phyloP scores from a whole-genome alignment of 2,888 invertebrate genomes.

The Drosophila siamana region DNA sequence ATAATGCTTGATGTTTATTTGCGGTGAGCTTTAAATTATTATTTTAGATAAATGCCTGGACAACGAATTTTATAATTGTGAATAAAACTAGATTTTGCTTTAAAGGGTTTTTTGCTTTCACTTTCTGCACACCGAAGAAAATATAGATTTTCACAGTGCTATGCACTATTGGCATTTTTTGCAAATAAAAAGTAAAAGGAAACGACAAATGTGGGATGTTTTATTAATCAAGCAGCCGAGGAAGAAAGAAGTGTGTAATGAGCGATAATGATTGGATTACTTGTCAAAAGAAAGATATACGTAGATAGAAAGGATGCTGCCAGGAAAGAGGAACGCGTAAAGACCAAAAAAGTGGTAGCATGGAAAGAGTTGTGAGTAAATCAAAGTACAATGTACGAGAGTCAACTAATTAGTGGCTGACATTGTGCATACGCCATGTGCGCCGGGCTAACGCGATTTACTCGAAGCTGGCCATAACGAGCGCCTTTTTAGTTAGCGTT shows the following conservation, averaged over 20 bases:
- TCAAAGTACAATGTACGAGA: conserved; percentile 20
- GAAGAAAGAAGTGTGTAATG: conserved; percentile 62
- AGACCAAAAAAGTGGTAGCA: conserved; percentile 9
- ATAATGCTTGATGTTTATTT: too few relatives aligned
- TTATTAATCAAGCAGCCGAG: conserved; percentile 67
- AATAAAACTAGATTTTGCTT: neutral
- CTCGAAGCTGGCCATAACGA: conserved; percentile 1
- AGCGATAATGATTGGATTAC: conserved; percentile 77
- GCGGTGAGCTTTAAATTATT: too few relatives aligned
- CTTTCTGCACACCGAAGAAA: neutral
- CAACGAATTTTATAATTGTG: too few relatives aligned
- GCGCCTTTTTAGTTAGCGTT: neutral
- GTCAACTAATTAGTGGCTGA: conserved; percentile 55
- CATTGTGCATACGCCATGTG: conserved; percentile 36
- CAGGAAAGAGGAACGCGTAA: neutral
- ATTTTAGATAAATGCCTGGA: too few relatives aligned
- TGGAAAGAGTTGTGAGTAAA: conserved; percentile 3
- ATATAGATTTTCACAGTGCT: neutral
- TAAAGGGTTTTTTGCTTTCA: neutral
- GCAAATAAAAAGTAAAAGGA: neutral
- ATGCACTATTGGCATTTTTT: neutral
- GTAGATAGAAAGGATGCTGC: too few relatives aligned
- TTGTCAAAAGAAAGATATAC: conserved; percentile 58
- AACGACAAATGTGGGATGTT: conserved; percentile 53
- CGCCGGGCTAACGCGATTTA: neutral